phyloP scores from a whole-genome alignment of 2,888 invertebrate species.

The Empis livida region DNA sequence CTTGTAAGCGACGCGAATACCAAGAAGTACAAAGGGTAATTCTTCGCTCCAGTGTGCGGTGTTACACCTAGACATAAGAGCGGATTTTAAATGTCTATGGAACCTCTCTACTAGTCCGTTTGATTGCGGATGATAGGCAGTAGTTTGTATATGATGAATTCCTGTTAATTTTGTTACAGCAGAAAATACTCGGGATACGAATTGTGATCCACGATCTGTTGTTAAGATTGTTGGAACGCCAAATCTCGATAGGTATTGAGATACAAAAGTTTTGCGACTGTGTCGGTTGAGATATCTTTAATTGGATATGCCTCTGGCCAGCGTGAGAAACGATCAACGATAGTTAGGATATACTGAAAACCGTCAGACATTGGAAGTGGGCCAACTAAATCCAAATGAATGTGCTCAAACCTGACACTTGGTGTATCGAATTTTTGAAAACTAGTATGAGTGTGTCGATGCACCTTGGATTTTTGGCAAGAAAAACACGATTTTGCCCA shows the following conservation, averaged over 20 bases:
- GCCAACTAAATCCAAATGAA: slow-evolving; percentile 25
- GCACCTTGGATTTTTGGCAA: slow-evolving; percentile 3
- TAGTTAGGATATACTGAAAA: slow-evolving; percentile 4
- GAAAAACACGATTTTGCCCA: neutral
- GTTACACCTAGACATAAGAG: neutral
- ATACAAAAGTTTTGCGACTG: slow-evolving; percentile 2
- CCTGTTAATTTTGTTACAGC: neutral
- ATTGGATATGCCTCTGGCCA: slow-evolving; percentile 7
- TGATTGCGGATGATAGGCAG: neutral
- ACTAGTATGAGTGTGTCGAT: slow-evolving; percentile 3
- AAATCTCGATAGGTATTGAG: slow-evolving; percentile 2
- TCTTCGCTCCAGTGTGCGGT: slow-evolving; percentile 6
- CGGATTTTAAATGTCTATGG: slow-evolving; percentile 3
- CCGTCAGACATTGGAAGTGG: slow-evolving; percentile 18
- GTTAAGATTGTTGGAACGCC: slow-evolving; percentile 1
- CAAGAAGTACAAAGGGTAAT: too few species aligned
- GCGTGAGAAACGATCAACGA: slow-evolving; percentile 5
- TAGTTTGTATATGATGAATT: neutral
- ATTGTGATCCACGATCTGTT: slow-evolving; percentile 3
- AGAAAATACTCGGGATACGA: slow-evolving; percentile 5
- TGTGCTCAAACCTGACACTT: slow-evolving; percentile 3
- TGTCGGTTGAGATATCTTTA: neutral
- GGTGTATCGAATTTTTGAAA: slow-evolving; percentile 1
- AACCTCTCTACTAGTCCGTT: neutral
- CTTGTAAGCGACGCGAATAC: too few species aligned